These are phyloP conservation scores for Napeogenes inachia DNA, from an alignment of 2,888 invertebrate species.

Conservation along the genomic window DNA sequence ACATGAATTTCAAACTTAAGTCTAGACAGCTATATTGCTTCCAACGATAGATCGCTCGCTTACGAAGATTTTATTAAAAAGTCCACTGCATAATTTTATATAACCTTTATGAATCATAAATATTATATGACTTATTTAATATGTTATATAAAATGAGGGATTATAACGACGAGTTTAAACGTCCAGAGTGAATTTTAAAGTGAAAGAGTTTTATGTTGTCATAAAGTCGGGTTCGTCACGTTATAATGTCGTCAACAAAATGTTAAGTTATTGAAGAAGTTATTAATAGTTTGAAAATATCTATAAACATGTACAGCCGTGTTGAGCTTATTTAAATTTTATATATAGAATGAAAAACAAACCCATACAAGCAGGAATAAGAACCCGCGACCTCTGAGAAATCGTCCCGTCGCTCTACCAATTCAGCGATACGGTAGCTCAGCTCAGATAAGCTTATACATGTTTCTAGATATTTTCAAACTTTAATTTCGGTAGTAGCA, in stretches of 20 bases:
- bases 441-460: no score
- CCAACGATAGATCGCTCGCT: constrained; percentile 17
- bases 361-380: no score
- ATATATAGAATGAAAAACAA: no score
- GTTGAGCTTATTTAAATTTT: no score
- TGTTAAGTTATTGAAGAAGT: background rate
- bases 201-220: background rate
- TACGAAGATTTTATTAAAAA: constrained; percentile 23
- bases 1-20: constrained; percentile 38
- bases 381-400: no score
- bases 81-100: constrained; percentile 15
- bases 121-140: constrained; percentile 15
- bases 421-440: no score
- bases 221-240: constrained; percentile 5
- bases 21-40: constrained; percentile 29
- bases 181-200: background rate
- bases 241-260: background rate
- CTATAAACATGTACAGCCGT: no score
- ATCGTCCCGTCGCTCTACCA: no score
- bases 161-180: background rate
- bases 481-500: no score
- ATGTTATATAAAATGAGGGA: background rate
- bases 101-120: constrained; percentile 17
- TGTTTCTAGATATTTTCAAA: no score
- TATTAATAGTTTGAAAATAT: background rate